Conservation (phyloP, 2,888 invertebrate species). For the Bruchidius siliquastri region DNA sequence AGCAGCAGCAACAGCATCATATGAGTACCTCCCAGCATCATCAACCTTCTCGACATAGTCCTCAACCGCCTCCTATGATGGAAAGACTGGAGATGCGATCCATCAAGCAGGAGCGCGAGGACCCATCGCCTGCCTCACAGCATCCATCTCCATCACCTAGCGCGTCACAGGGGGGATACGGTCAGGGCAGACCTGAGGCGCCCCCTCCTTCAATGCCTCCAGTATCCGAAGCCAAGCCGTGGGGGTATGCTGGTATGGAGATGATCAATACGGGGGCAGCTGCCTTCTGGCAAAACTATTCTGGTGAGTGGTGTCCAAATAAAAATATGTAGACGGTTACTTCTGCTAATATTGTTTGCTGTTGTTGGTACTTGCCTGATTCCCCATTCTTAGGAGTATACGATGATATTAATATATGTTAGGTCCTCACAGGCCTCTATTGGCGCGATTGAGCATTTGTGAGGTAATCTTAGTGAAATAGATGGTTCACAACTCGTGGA, state of each 20-base stretch:
- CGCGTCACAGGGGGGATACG: constrained; percentile 23
- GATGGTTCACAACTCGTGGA: too few relatives aligned
- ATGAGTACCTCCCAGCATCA: constrained; percentile 2
- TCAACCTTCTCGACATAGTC: constrained; percentile 1
- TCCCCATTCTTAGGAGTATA: too few relatives aligned
- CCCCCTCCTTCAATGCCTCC: constrained; percentile 41
- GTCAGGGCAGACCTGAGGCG: constrained; percentile 20
- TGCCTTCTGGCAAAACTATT: constrained; percentile 83
- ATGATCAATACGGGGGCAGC: constrained; percentile 81
- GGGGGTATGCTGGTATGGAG: constrained; percentile 71
- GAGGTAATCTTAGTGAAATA: too few relatives aligned
- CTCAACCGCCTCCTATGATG: constrained; percentile 4
- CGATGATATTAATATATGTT: too few relatives aligned
- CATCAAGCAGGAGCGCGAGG: constrained; percentile 35
- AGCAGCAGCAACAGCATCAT: constrained; percentile 9
- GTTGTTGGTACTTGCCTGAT: too few relatives aligned
- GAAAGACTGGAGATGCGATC: not conserved
- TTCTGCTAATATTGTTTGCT: too few relatives aligned
- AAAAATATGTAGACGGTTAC: too few relatives aligned
- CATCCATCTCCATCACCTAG: constrained; percentile 23
- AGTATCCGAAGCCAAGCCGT: constrained; percentile 53
- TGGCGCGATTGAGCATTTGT: too few relatives aligned
- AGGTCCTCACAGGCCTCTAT: too few relatives aligned
- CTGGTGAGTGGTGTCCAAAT: constrained; percentile 57
- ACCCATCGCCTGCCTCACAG: constrained; percentile 25